Evolutionary conservation across 2,888 invertebrate species (phyloP).

Genomic region (Epinotia nisella): DNA sequence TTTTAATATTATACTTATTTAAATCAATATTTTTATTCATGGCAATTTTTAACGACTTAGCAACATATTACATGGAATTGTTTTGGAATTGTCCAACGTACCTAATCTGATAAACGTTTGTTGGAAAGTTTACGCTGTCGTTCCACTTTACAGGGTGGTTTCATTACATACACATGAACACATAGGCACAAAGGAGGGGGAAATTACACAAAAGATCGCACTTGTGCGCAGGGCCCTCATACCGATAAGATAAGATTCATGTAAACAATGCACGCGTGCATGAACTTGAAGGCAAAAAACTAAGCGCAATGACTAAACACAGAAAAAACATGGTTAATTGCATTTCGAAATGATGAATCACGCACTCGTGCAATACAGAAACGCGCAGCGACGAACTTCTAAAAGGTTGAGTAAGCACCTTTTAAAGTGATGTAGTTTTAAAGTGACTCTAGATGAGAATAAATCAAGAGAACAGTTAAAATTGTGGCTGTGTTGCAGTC

Average conservation of each 20-base stretch:
- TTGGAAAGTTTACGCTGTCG: no score
- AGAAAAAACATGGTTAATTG: slow-evolving; percentile 18
- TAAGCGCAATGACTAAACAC: slow-evolving; percentile 8
- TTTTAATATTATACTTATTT: no score
- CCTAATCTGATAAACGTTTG: no score
- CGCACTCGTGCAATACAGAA: slow-evolving; percentile 30
- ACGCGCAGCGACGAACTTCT: slow-evolving; percentile 18
- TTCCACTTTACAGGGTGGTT: background rate
- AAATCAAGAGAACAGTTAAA: slow-evolving; percentile 46
- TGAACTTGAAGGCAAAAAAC: background rate
- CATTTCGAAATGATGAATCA: slow-evolving; percentile 40
- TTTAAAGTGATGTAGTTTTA: slow-evolving; percentile 42
- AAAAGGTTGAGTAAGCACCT: slow-evolving; percentile 34
- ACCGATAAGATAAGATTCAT: no score
- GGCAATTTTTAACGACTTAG: no score
- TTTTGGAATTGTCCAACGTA: no score
- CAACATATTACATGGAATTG: no score
- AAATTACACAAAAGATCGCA: no score
- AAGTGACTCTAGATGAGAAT: slow-evolving; percentile 38
- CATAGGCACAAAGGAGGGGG: no score
- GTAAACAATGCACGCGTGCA: no score
- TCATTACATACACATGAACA: background rate
- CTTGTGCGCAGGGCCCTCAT: no score
- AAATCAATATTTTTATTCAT: no score
- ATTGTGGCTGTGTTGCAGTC: slow-evolving; percentile 50